A percentile compares a stretch with the other conserved stretches of the same genome.
Conservation (phyloP, 2,888 invertebrate genomes). For the Conomelus anceps region DNA sequence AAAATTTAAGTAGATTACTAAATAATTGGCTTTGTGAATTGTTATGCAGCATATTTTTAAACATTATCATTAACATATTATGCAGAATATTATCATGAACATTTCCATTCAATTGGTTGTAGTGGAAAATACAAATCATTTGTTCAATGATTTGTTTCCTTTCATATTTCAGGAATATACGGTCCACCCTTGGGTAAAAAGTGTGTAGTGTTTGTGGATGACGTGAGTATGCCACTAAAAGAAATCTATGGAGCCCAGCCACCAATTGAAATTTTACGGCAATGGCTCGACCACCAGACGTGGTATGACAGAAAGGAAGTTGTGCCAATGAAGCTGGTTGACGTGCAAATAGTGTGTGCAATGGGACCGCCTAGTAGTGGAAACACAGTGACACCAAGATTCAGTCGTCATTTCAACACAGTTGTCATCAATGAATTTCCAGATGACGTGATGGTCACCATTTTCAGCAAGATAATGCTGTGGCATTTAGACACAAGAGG, state of each 20-base stretch:
- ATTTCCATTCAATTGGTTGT: too few relatives aligned
- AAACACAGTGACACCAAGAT: conserved; percentile 76
- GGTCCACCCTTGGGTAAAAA: conserved; percentile 88
- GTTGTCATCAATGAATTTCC: conserved; percentile 84
- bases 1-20: too few relatives aligned
- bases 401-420: conserved; percentile 79
- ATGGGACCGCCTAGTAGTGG: conserved; percentile 76
- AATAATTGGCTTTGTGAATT: too few relatives aligned
- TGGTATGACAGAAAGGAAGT: conserved; percentile 82
- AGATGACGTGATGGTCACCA: conserved; percentile 72
- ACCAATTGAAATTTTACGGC: conserved; percentile 83
- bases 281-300: conserved; percentile 81
- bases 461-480: conserved; percentile 82
- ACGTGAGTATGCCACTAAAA: conserved; percentile 89
- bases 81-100: too few relatives aligned
- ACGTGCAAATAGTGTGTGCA: conserved; percentile 77
- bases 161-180: conserved; percentile 64
- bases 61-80: too few relatives aligned
- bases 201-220: conserved; percentile 88
- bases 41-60: too few relatives aligned
- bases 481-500: conserved; percentile 96
- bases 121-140: too few relatives aligned
- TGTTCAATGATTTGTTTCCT: too few relatives aligned
- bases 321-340: conserved; percentile 68
- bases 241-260: conserved; percentile 91